Conservation (phyloP, 1,140 invertebrate genomes). For the Nebria ingens region DNA sequence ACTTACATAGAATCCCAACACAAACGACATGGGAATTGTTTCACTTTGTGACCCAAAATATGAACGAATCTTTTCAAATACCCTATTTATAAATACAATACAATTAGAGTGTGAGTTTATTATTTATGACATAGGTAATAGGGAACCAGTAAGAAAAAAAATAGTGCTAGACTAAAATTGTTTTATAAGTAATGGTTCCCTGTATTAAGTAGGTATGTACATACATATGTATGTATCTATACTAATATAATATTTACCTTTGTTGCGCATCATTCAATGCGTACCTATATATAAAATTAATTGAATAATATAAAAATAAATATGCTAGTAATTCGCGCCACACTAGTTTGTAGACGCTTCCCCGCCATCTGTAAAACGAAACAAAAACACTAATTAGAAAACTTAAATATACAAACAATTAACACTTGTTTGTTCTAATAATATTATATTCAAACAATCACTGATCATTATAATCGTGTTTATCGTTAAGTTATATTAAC, state of each 20-base stretch:
- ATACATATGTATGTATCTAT: no score
- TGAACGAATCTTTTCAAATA: slow-evolving; percentile 67
- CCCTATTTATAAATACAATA: no score
- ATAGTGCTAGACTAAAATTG: no score
- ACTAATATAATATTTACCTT: slow-evolving; percentile 62
- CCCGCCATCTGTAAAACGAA: slow-evolving; percentile 77
- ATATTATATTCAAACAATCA: slow-evolving; percentile 7
- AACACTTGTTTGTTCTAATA: slow-evolving; percentile 7
- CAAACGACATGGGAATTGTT: slow-evolving; percentile 86
- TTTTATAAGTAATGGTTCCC: no score
- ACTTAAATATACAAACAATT: neutral
- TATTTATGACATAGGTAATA: no score
- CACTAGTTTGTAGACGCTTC: slow-evolving; percentile 95
- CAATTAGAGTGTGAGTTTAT: no score
- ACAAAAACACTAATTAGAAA: slow-evolving; percentile 20
- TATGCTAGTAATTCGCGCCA: slow-evolving; percentile 90
- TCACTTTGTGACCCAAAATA: slow-evolving; percentile 75
- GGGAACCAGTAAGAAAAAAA: no score
- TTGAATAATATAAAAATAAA: slow-evolving; percentile 71
- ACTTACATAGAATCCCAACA: slow-evolving; percentile 87
- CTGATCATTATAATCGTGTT: no score
- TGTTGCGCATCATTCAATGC: slow-evolving; percentile 70
- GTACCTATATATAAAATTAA: slow-evolving; percentile 83
- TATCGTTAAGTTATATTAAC: no score
- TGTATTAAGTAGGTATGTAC: no score